Percentiles rank a stretch among this genome's conserved stretches.
phyloP scores from a whole-genome alignment of 2,888 invertebrate species.

The Dolichomitus sp. region DNA sequence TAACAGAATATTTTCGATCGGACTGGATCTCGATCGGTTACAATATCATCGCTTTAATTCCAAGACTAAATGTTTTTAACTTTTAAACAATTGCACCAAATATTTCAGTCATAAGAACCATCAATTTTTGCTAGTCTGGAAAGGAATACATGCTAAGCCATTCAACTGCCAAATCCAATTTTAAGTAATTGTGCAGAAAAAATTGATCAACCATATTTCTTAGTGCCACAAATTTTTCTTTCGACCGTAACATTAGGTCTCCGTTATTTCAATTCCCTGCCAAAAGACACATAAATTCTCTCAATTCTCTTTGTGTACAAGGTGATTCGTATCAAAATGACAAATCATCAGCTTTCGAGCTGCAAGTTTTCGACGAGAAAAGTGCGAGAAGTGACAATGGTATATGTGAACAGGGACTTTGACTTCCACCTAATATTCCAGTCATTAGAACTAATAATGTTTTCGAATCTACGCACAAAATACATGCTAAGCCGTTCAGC shows the following conservation, averaged over 20 bases:
- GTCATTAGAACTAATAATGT: background rate
- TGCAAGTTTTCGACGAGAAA: constrained; percentile 22
- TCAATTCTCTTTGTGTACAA: constrained; percentile 13
- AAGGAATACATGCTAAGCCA: too few species aligned
- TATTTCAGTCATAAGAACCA: background rate
- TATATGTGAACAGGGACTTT: background rate
- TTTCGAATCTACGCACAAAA: background rate
- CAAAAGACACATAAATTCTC: constrained; percentile 43
- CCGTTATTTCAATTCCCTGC: constrained; percentile 21
- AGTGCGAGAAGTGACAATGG: background rate
- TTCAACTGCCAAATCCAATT: too few species aligned
- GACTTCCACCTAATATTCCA: background rate
- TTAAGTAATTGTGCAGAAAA: too few species aligned
- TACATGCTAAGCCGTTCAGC: too few species aligned
- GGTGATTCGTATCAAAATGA: constrained; percentile 55
- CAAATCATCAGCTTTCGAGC: constrained; percentile 50
- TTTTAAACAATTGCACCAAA: background rate
- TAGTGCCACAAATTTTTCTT: background rate
- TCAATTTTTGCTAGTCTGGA: too few species aligned
- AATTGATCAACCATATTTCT: background rate
- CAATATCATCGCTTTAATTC: too few species aligned
- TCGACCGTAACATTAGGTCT: constrained; percentile 26
- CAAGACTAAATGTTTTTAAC: too few species aligned
- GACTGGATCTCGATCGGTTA: too few species aligned
- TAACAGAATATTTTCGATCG: too few species aligned